Evolutionary conservation across 2,113 vertebrate species (phyloP).

Genomic region (Cyphomyrus discorhynchus): DNA sequence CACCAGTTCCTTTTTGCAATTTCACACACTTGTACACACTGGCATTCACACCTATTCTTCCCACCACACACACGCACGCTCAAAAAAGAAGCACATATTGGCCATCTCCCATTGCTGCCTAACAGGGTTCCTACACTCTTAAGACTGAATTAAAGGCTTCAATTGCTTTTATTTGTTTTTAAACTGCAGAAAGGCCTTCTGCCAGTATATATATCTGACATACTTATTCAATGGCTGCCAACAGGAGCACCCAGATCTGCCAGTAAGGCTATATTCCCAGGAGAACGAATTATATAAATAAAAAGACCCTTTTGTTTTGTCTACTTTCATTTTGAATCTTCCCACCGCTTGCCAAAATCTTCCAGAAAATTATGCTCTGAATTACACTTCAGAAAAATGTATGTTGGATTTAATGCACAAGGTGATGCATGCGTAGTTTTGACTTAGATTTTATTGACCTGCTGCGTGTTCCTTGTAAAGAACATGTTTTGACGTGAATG

Average conservation of each 20-base stretch:
- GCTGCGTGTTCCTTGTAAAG: neutral
- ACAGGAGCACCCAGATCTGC: neutral
- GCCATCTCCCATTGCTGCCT: neutral
- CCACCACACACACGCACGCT: neutral
- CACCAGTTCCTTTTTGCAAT: neutral
- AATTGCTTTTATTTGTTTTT: neutral
- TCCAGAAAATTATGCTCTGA: neutral
- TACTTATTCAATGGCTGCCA: neutral
- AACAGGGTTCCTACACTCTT: neutral
- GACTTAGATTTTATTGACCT: neutral
- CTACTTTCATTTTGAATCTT: neutral
- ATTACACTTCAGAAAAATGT: neutral
- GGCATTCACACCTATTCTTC: neutral
- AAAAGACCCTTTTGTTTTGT: neutral
- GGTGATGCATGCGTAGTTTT: neutral
- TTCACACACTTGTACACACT: neutral
- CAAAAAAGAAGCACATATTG: neutral
- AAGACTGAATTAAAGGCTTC: neutral
- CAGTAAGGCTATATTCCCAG: neutral
- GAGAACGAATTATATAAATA: neutral
- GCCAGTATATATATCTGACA: slow-evolving; percentile 10
- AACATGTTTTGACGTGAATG: neutral
- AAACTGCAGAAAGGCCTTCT: neutral
- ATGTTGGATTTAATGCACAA: neutral
- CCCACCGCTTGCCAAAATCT: neutral